Evolutionary conservation across 2,797 vertebrate genomes (phyloP).

Genomic region (Ara ararauna): DNA sequence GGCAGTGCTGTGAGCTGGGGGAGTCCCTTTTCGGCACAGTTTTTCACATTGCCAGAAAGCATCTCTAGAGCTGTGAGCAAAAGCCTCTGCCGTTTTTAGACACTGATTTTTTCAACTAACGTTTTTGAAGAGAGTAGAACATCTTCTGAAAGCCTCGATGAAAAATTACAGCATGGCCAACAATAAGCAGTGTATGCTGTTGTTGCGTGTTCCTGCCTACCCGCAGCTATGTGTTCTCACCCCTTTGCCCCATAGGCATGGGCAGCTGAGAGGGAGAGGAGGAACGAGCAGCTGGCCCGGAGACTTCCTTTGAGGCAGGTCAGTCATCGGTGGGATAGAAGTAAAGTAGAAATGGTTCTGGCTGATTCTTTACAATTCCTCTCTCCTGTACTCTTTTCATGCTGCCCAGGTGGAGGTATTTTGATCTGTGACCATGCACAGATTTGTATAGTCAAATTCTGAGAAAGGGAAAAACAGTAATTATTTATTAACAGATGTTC

Average conservation of each 20-base stretch:
- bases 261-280: not conserved
- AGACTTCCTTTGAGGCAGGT: not conserved
- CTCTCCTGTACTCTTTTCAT: fast-evolving
- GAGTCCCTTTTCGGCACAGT: not conserved
- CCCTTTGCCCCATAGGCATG: fast-evolving
- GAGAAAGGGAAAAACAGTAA: not conserved
- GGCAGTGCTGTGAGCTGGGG: not conserved
- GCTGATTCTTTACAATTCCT: not conserved
- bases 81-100: not conserved
- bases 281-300: not conserved
- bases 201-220: not conserved
- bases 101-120: not conserved
- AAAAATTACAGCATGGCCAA: not conserved
- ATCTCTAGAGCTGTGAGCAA: not conserved
- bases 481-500: not conserved
- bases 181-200: fast-evolving
- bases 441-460: not conserved
- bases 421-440: not conserved
- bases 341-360: not conserved
- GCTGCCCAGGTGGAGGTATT: not conserved
- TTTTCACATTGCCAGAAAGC: not conserved
- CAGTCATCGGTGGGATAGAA: not conserved
- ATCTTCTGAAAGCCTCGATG: not conserved
- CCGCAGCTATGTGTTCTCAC: not conserved
- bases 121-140: not conserved